These are phyloP conservation scores for Peromyscus californicus DNA, from an alignment of 2,113 vertebrate genomes.

Conservation along the genomic window DNA sequence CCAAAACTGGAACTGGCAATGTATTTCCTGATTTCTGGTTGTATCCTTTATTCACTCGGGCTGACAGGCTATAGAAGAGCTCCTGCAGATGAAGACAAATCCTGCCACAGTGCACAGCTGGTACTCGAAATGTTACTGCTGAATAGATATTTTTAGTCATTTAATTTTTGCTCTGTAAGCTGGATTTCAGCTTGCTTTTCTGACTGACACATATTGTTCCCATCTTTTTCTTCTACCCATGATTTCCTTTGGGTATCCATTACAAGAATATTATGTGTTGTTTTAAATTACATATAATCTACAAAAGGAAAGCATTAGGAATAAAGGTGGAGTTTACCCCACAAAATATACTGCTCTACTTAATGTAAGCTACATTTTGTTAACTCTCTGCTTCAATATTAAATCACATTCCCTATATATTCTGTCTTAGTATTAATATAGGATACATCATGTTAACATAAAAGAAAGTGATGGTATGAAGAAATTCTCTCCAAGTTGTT, in stretches of 20 bases:
- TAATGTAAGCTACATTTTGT: slow-evolving; percentile 61
- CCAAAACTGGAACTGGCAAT: slow-evolving; percentile 1
- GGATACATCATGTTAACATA: background rate
- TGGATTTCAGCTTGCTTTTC: slow-evolving; percentile 61
- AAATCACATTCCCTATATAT: slow-evolving; percentile 51
- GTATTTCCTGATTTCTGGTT: slow-evolving; percentile 60
- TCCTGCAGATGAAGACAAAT: slow-evolving; percentile 67
- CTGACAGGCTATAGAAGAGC: slow-evolving; percentile 47
- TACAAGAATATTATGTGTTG: slow-evolving; percentile 33
- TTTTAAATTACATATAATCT: slow-evolving; percentile 46
- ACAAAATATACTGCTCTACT: slow-evolving; percentile 67
- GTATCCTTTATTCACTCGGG: slow-evolving; percentile 15
- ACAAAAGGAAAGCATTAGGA: slow-evolving; percentile 28
- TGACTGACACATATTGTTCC: slow-evolving; percentile 48
- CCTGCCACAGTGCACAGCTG: slow-evolving; percentile 73
- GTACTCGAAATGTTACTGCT: slow-evolving; percentile 73
- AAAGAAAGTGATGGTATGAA: background rate
- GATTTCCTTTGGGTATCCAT: slow-evolving; percentile 66
- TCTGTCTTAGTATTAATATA: background rate
- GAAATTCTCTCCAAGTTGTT: background rate
- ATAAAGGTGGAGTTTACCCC: background rate
- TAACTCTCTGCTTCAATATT: background rate
- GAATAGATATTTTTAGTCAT: slow-evolving; percentile 81
- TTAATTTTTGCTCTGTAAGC: slow-evolving; percentile 77
- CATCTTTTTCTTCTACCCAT: slow-evolving; percentile 57